phyloP scores from a whole-genome alignment of 2,888 invertebrate genomes.

The Platerodrilus igneus region DNA sequence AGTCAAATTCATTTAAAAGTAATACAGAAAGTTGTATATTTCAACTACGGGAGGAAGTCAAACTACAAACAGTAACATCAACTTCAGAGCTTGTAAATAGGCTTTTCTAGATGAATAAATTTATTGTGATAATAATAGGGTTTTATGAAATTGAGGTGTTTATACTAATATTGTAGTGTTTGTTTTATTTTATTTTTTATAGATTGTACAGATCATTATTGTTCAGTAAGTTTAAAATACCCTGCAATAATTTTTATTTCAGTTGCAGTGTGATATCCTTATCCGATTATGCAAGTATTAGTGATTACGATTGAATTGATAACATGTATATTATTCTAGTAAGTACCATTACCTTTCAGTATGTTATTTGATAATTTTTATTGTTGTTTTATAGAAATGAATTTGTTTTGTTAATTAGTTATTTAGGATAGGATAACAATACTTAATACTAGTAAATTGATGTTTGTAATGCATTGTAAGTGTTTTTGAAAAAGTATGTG shows the following conservation, averaged over 20 bases:
- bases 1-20: no score
- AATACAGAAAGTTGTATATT: no score
- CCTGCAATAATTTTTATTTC: slow-evolving; percentile 1
- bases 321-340: slow-evolving; percentile 7
- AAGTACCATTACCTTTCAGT: slow-evolving; percentile 20
- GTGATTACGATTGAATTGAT: slow-evolving; percentile 12
- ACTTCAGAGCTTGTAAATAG: no score
- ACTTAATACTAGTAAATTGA: slow-evolving; percentile 11
- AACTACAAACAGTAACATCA: no score
- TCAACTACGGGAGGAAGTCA: no score
- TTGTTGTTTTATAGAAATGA: slow-evolving; percentile 7
- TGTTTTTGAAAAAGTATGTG: slow-evolving; percentile 14
- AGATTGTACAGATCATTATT: not conserved
- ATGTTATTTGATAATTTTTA: slow-evolving; percentile 10
- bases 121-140: slow-evolving; percentile 17
- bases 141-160: slow-evolving; percentile 1
- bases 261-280: slow-evolving; percentile 10
- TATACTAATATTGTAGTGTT: slow-evolving; percentile 5
- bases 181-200: not conserved
- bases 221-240: slow-evolving; percentile 1
- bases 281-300: slow-evolving; percentile 18
- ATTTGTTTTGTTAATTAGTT: slow-evolving; percentile 4
- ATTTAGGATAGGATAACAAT: slow-evolving; percentile 5
- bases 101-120: no score
- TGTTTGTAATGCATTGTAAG: slow-evolving; percentile 17